Base-by-base conservation (phyloP, 2,888 invertebrate species). In the Dioctria linearis region DNA sequence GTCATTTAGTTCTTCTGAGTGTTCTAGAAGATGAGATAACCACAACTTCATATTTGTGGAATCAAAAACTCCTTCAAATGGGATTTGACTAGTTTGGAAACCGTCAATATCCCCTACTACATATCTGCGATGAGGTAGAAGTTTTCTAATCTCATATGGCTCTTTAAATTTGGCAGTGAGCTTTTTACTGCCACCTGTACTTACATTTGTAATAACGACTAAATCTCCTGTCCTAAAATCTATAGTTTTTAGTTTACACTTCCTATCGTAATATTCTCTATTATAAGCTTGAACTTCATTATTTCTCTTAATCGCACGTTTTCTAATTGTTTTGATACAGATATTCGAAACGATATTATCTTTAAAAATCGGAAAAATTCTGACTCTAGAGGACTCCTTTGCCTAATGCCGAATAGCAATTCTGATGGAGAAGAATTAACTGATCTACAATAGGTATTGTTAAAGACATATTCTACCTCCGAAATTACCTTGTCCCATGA, bases 381-480 rank as follows among this genome's bases (percentile, higher is more conserved):
- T 8, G 37, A 39, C 8, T 39, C 11, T 9, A 66, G 4, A 11
- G 37, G 8, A 8, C 85, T 84, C 57, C 83, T 80, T 75, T 87
- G 86, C 57, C 83, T 49, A 3, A 85, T 66, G 2, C 86, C 86
- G 65, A 85, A 86, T 43, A 86, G 78, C 40, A 85, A 65, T 61
- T 80, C 83, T 82, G 84, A 84, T 2, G 86, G 85, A 3, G 85
- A 83, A 67, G 85, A 82, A 0, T 83, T 83, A 11, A 85, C 84
- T 43, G 66, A 42, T 3, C 84, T 83, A 59, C 82, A 81, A 6
- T 85, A 51, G 0, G 84, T 84, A 81, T 85, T 86, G 80, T 85
- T 85, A 11, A 85, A 79, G 4, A 82, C 79, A 81, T 83, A 85
- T 79, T 85, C 85, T 5, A 82, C 83, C 0, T 84, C 40, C 25